phyloP scores from a whole-genome alignment of 92 coral and sea anemone species.

The Bergia sp. region DNA sequence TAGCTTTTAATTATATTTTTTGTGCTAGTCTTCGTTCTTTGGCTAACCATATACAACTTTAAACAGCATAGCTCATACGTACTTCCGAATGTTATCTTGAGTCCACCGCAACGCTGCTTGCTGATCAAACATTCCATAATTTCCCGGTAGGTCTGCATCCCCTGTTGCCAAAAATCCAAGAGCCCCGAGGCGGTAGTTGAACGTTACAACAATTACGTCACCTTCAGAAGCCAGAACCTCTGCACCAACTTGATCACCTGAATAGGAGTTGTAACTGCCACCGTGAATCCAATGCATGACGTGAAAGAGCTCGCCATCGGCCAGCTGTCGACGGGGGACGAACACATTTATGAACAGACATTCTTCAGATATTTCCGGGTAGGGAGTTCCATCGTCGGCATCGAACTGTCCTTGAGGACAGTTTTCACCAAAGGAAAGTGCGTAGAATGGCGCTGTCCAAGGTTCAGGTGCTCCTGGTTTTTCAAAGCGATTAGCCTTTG shows the following conservation, averaged over 20 bases:
- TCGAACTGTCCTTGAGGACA: background rate
- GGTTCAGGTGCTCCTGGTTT: background rate
- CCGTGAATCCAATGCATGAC: constrained; percentile 12
- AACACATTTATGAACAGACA: constrained; percentile 18
- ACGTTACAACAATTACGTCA: background rate
- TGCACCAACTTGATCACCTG: background rate
- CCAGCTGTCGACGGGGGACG: background rate
- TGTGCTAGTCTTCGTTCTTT: no score
- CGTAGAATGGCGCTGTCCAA: background rate
- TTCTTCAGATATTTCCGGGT: background rate
- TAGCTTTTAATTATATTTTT: no score
- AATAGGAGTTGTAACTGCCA: background rate
- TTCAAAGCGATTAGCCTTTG: background rate
- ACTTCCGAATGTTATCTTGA: constrained; percentile 1
- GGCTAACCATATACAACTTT: no score
- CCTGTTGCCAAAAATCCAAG: background rate
- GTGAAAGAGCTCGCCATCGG: background rate
- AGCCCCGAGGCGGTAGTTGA: no score
- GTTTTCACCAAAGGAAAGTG: background rate
- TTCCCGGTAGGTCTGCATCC: background rate
- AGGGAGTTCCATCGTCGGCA: background rate
- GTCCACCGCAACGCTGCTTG: background rate
- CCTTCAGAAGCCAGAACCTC: background rate
- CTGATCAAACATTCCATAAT: background rate
- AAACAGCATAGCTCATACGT: background rate